These are phyloP conservation scores for Phyllopteryx taeniolatus DNA, from an alignment of 2,113 vertebrate genomes.

Conservation along the genomic window DNA sequence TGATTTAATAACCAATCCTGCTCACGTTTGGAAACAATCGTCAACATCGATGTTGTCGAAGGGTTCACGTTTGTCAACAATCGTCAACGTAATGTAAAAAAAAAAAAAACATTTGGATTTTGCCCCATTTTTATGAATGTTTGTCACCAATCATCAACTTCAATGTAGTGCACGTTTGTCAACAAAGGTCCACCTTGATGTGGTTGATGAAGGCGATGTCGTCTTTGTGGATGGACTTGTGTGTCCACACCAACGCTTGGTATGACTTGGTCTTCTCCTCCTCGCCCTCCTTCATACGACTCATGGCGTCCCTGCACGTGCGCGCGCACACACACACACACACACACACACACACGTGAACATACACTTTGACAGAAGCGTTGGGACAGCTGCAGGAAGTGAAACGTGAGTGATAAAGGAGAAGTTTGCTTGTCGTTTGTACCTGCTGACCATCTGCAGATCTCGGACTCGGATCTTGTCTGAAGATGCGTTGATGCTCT, in stretches of 20 bases:
- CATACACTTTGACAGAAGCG: background rate
- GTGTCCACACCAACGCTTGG: constrained; percentile 91
- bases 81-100: too few relatives aligned
- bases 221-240: constrained; percentile 75
- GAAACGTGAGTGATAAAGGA: background rate
- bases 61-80: too few relatives aligned
- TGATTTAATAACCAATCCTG: too few relatives aligned
- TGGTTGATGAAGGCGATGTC: constrained; percentile 83
- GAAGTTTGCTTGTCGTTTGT: background rate
- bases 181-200: constrained; percentile 63
- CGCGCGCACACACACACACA: constrained; percentile 25
- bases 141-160: too few relatives aligned
- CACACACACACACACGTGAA: background rate
- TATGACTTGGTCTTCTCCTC: constrained; percentile 97
- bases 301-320: constrained; percentile 83
- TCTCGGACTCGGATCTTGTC: constrained; percentile 93
- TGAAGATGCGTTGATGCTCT: constrained; percentile 89
- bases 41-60: too few relatives aligned
- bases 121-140: too few relatives aligned
- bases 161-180: background rate
- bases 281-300: constrained; percentile 95
- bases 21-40: too few relatives aligned
- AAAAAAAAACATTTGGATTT: too few relatives aligned
- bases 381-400: background rate
- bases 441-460: constrained; percentile 95